A percentile compares a stretch with the other conserved stretches of the same genome.
These are phyloP conservation scores for Speoplatyrhinus poulsoni DNA, from an alignment of 2,113 vertebrate genomes.

Conservation along the genomic window DNA sequence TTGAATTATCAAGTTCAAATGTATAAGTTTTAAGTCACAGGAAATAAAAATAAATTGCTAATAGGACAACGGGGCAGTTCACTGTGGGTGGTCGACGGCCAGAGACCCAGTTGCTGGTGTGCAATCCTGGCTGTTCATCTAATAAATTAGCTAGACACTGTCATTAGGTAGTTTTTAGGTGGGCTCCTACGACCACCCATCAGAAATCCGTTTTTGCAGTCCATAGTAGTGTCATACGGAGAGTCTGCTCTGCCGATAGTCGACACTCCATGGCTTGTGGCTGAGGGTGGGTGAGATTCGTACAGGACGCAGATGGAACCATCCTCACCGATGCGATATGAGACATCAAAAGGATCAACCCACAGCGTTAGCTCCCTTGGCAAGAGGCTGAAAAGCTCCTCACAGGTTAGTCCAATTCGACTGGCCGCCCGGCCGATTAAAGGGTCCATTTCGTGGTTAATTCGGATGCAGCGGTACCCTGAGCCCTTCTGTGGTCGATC, in stretches of 20 bases:
- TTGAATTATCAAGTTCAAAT: slow-evolving; percentile 4
- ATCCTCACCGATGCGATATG: slow-evolving; percentile 98
- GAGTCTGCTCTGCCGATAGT: slow-evolving; percentile 1
- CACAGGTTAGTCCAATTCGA: slow-evolving; percentile 95
- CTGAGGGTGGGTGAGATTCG: slow-evolving; percentile 85
- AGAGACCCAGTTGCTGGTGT: background rate
- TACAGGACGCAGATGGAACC: slow-evolving; percentile 99
- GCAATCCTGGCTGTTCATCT: background rate
- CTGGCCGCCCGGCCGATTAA: slow-evolving; percentile 95
- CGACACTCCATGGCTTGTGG: slow-evolving; percentile 14
- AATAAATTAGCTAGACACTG: slow-evolving; percentile 80
- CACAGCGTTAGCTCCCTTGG: slow-evolving; percentile 98
- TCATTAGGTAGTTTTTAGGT: slow-evolving; percentile 84
- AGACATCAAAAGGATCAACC: slow-evolving; percentile 99
- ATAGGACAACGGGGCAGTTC: slow-evolving; percentile 20
- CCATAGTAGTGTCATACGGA: slow-evolving; percentile 57
- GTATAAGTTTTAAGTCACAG: background rate
- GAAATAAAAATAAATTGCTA: background rate
- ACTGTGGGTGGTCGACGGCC: slow-evolving; percentile 15
- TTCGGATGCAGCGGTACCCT: slow-evolving; percentile 98
- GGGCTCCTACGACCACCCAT: slow-evolving; percentile 74
- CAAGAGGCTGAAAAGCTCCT: slow-evolving; percentile 96
- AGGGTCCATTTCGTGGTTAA: slow-evolving; percentile 99
- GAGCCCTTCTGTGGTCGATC: slow-evolving; percentile 98
- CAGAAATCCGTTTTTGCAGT: slow-evolving; percentile 82